Base-by-base conservation (phyloP, 2,888 invertebrate genomes). In the Craniophora ligustri region DNA sequence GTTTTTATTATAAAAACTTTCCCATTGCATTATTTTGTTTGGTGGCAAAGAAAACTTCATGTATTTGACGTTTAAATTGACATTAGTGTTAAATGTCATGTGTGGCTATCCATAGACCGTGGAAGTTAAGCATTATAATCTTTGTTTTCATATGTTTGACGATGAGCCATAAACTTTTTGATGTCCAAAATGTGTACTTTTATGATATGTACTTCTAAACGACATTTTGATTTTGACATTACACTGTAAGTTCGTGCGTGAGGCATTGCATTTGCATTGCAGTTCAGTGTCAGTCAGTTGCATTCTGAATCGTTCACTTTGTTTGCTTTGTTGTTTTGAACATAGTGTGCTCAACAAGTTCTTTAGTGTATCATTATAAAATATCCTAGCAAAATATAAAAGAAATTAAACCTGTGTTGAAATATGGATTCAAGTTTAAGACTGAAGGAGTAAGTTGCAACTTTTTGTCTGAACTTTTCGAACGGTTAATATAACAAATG, bases 291-390 rank as follows among this genome's bases (percentile, higher is more conserved):
- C n/a, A n/a, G n/a, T n/a, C 26, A 41, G 54, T 67, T 67, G 69
- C 72, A 67, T 64, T 26, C 26, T 26, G n/a, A 26, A 26, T 26
- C 26, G 26, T n/a, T 73, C 64, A 68, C 75, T 72, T 75, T 73
- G 68, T 74, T 74, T 73, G 72, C 71, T 74, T 73, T 73, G 65
- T 64, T 64, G 71, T 72, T 70, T 69, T 72, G 67, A 69, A 69
- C 58, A 44, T 44, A 62, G n/a, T n/a, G 44, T 67, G 57, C 40
- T 67, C 48, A 66, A 66, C 57, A 68, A 72, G 66, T 71, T 54
- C 49, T 53, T 47, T 19, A 23, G 40, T 54, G 46, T 72, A 49
- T 23, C 5, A 65, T 71, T 39, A 5, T 58, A 51, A 32, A 51
- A 2, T 28, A 46, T 38, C 30, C n/a, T 42, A 51, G 34, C 26